Base-by-base conservation (phyloP, 23 tunicate species). In the Phallusia fumigata region DNA sequence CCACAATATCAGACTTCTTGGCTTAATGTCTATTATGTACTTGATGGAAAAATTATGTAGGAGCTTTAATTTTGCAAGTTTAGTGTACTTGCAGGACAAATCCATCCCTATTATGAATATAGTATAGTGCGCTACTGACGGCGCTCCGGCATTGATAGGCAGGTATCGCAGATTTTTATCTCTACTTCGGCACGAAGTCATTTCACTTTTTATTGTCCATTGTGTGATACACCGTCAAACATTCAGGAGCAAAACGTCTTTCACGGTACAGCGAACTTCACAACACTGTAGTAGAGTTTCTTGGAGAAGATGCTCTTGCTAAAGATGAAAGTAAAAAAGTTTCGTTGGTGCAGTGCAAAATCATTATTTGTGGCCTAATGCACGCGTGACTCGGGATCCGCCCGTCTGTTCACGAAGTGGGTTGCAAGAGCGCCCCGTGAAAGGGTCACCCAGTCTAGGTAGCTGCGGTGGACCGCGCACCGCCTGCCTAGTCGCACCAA, bases 221-320 rank as follows among this genome's bases (percentile, higher is more conserved):
- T 81, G 84, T 81, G 84, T 81, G 76, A 81, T 81, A 81, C 84
- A 58, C 84, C 84, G 84, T 81, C 76, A 64, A 64, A 33, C 84
- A 33, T 81, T 81, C 28, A 36, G 84, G 30, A 19, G 52, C 84
- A 64, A 81, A 64, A 64, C 84, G 76, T 80, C 74, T 80, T 80
- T 31, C 45, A 52, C 30, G 83, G 74, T 53, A 80, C 83, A 33
- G 83, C 74, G 45, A 80, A 80, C 74, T 80, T 81, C 74, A 80
- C 33, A 33, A 80, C 36, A 80, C 74, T 53, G 74, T 80, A 58
- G 40, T 80, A 40, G 83, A 80, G 34, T 80, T 80, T 80, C 85
- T 65, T 81, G 76, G 76, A 28, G 74, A 80, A 80, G 77, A 80
- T 80, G 73, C 40, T 80, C 83, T 80, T 80, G 83, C 74, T 30